Evolutionary conservation across 2,797 vertebrate species (phyloP).

Genomic region (Macropodus opercularis): DNA sequence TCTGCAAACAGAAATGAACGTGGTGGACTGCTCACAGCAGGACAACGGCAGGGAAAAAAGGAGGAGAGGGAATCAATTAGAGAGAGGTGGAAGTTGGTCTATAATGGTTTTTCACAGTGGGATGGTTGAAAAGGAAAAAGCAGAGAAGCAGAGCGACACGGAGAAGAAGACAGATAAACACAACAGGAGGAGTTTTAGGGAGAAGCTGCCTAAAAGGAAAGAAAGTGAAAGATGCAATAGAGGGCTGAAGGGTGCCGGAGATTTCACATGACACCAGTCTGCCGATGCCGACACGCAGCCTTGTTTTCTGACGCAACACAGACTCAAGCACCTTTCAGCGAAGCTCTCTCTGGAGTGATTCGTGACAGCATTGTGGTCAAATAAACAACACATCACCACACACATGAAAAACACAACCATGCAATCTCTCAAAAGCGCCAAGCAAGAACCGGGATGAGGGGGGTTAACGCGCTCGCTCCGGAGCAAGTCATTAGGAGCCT

Average conservation of each 20-base stretch:
- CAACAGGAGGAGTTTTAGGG: constrained; percentile 74
- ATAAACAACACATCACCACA: constrained; percentile 26
- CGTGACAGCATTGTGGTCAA: constrained; percentile 32
- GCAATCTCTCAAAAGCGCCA: background rate
- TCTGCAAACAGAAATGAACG: constrained; percentile 77
- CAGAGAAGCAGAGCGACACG: constrained; percentile 48
- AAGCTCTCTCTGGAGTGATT: constrained; percentile 20
- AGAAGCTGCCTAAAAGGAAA: constrained; percentile 54
- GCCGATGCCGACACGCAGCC: constrained; percentile 44
- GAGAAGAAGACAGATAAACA: constrained; percentile 69
- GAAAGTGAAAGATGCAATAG: constrained; percentile 49
- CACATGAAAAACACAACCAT: constrained; percentile 4
- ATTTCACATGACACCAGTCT: constrained; percentile 65
- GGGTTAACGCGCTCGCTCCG: constrained; percentile 12
- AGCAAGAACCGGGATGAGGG: constrained; percentile 6
- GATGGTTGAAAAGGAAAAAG: constrained; percentile 47
- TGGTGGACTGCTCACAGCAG: constrained; percentile 75
- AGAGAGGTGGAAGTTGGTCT: constrained; percentile 75
- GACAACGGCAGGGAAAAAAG: constrained; percentile 56
- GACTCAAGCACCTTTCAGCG: constrained; percentile 55
- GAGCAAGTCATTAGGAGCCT: constrained; percentile 38
- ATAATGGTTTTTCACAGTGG: constrained; percentile 81
- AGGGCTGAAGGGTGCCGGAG: constrained; percentile 53
- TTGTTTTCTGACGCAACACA: constrained; percentile 65
- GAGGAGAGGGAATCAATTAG: constrained; percentile 79